Evolutionary conservation across 2,113 vertebrate genomes (phyloP), one percentile per base, ranked within the genome.

Genomic region (Brachirus orientalis): DNA sequence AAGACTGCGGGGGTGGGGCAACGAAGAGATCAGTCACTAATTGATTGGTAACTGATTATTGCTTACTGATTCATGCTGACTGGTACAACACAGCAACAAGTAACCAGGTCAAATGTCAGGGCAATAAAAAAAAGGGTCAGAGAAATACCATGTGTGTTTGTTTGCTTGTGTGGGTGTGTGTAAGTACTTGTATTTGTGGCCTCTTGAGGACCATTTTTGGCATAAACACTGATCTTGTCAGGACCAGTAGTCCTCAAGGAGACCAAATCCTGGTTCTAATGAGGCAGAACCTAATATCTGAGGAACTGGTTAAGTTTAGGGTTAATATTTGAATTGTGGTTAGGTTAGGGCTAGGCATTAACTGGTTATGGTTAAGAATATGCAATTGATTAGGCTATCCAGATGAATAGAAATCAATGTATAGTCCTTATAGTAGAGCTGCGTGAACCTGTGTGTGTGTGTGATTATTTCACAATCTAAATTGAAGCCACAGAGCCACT

Each of bases 401-500:
- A n/a, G n/a, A n/a, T n/a, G n/a, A n/a, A n/a, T n/a, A n/a, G n/a
- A n/a, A n/a, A n/a, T n/a, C n/a, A n/a, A n/a, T n/a, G n/a, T n/a
- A n/a, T n/a, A n/a, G n/a, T n/a, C n/a, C n/a, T n/a, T n/a, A n/a
- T n/a, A n/a, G n/a, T n/a, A n/a, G n/a, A n/a, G n/a, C n/a, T n/a
- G n/a, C n/a, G n/a, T n/a, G n/a, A n/a, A n/a, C n/a, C n/a, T 63
- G 66, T 75, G 63, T 69, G 38, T 57, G 65, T 72, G 73, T 73
- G 62, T 72, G 69, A 65, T 69, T 50, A 77, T 79, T 83, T 60
- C 80, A 75, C 66, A 75, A 62, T 72, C 61, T 33, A 50, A 70
- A 75, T 57, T 86, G 56, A 69, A 80, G 72, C 75, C 75, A 68
- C 66, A 74, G 47, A 84, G 55, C 54, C 80, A 75, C 72, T 82